Percentiles rank a stretch among this genome's conserved stretches.
Evolutionary conservation across 2,113 vertebrate species (phyloP).

Genomic region (Peromyscus maniculatus): DNA sequence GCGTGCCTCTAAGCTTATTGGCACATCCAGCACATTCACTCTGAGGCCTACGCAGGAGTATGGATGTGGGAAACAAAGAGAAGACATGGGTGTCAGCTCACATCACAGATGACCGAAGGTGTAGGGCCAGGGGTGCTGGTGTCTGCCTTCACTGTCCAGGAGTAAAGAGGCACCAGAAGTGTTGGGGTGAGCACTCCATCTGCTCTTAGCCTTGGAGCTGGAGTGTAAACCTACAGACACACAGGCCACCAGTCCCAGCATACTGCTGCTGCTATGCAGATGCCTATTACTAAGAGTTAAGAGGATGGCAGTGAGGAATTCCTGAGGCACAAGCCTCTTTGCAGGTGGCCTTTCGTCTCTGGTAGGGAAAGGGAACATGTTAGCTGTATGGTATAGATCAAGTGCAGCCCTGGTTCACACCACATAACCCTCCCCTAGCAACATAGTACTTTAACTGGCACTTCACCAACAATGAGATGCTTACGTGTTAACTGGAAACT

Average conservation of each 20-base stretch:
- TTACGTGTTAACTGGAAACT: background rate
- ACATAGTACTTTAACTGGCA: background rate
- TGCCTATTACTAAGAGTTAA: background rate
- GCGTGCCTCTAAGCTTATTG: conserved; percentile 9
- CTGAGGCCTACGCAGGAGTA: conserved; percentile 2
- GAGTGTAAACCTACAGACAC: background rate
- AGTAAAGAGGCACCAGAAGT: background rate
- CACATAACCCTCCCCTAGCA: background rate
- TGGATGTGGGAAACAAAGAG: background rate
- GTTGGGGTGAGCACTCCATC: background rate
- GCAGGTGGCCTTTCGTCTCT: background rate
- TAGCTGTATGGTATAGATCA: background rate
- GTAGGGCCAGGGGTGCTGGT: background rate
- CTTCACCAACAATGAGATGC: background rate
- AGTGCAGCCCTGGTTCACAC: background rate
- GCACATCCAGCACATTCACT: background rate
- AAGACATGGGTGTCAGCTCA: background rate
- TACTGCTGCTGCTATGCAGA: background rate
- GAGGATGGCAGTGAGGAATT: background rate
- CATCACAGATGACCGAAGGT: background rate
- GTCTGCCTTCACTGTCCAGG: background rate
- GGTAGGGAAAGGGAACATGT: background rate
- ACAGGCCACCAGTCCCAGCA: background rate
- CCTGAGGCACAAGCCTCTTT: background rate
- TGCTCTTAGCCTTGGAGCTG: background rate